These are phyloP conservation scores for Timandra comae DNA, from an alignment of 2,888 invertebrate genomes.

Conservation along the genomic window DNA sequence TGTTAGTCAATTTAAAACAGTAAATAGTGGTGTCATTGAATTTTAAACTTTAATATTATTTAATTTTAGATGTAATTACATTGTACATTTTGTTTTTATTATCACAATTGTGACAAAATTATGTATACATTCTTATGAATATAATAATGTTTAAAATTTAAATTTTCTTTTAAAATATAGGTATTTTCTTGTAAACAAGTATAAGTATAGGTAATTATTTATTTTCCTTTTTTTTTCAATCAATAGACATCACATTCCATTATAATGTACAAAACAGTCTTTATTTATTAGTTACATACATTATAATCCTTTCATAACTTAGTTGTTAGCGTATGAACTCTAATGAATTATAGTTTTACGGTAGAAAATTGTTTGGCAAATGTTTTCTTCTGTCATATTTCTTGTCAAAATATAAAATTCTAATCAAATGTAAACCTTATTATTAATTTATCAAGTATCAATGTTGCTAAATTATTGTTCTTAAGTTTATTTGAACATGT, in stretches of 20 bases:
- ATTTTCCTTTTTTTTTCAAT: conserved; percentile 38
- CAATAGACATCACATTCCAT: conserved; percentile 67
- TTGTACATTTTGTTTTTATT: no score
- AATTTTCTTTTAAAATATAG: conserved; percentile 51
- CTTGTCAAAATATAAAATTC: background rate
- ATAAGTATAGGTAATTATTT: conserved; percentile 17
- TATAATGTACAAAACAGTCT: conserved; percentile 46
- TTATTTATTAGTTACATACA: conserved; percentile 6
- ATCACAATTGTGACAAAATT: no score
- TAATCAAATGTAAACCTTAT: background rate
- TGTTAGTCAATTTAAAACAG: no score
- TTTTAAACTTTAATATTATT: background rate
- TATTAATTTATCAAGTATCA: background rate
- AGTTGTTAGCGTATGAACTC: no score
- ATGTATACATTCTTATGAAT: conserved; percentile 8
- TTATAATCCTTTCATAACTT: background rate
- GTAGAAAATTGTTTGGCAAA: no score
- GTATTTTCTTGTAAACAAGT: conserved; percentile 18
- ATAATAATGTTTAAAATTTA: conserved; percentile 4
- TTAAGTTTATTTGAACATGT: background rate
- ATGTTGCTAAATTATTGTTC: background rate
- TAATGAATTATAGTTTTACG: no score
- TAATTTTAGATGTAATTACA: no score
- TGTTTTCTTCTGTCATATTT: background rate
- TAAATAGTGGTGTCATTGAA: no score